Evolutionary conservation across 2,113 vertebrate genomes (phyloP).

Genomic region (Lanius collurio): DNA sequence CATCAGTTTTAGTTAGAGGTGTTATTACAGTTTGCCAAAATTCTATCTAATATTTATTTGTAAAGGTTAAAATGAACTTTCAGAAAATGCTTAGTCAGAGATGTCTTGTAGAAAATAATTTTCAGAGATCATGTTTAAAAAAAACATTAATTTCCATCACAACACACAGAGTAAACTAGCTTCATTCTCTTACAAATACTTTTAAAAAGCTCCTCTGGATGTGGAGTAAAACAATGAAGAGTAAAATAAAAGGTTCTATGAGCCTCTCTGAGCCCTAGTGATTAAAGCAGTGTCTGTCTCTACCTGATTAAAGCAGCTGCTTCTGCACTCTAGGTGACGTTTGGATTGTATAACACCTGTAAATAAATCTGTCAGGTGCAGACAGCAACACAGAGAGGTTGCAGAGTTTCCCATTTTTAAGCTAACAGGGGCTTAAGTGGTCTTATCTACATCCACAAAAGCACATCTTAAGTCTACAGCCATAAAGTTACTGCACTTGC

Average conservation of each 20-base stretch:
- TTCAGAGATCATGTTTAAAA: background rate
- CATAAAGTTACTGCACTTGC: background rate
- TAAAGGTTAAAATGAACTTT: background rate
- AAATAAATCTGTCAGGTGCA: background rate
- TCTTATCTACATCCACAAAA: background rate
- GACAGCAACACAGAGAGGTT: background rate
- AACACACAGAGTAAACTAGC: background rate
- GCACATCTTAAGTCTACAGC: background rate
- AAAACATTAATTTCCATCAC: background rate
- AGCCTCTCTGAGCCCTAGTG: background rate
- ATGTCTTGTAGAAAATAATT: background rate
- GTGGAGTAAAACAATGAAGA: background rate
- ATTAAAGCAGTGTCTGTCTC: background rate
- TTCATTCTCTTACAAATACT: background rate
- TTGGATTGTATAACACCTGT: background rate
- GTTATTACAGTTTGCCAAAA: background rate
- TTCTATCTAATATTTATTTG: background rate
- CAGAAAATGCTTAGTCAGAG: slow-evolving; percentile 13
- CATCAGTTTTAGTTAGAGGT: background rate
- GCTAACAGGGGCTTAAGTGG: background rate
- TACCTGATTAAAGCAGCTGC: background rate
- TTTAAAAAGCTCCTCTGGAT: background rate
- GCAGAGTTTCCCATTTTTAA: background rate
- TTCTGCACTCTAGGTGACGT: background rate
- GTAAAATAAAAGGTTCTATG: background rate